A percentile compares a stretch with the other conserved stretches of the same genome.
These are phyloP conservation scores for Coremacera marginata DNA, from an alignment of 2,888 invertebrate genomes.

Conservation along the genomic window DNA sequence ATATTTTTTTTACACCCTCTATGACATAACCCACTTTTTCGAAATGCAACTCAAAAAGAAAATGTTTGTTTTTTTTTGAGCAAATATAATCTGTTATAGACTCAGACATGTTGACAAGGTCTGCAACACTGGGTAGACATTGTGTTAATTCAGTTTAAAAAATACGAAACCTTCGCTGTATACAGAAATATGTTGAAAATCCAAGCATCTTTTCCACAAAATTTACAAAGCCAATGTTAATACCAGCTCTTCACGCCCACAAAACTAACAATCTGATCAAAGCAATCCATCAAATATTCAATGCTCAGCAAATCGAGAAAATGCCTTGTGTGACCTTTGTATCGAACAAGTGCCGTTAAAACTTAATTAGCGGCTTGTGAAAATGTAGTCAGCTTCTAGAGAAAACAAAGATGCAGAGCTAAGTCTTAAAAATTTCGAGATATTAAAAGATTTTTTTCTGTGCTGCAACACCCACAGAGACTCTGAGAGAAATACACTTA, in stretches of 20 bases:
- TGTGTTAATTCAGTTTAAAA: too few species aligned
- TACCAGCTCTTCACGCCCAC: neutral
- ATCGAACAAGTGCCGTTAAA: conserved; percentile 26
- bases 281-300: neutral
- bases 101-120: too few species aligned
- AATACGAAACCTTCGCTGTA: too few species aligned
- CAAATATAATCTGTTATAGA: too few species aligned
- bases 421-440: neutral
- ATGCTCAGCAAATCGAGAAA: neutral
- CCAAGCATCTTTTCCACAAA: too few species aligned
- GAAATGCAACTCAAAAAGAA: too few species aligned
- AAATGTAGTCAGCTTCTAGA: neutral
- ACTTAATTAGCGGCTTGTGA: conserved; percentile 21
- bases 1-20: too few species aligned
- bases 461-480: neutral
- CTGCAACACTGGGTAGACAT: too few species aligned
- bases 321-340: neutral
- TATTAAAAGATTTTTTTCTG: neutral
- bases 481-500: neutral
- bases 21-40: too few species aligned
- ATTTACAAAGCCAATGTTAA: neutral
- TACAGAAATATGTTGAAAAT: too few species aligned
- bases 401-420: neutral
- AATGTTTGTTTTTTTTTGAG: too few species aligned
- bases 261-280: neutral